phyloP scores from a whole-genome alignment of 2,113 vertebrate genomes.

The Ammodytes marinus region DNA sequence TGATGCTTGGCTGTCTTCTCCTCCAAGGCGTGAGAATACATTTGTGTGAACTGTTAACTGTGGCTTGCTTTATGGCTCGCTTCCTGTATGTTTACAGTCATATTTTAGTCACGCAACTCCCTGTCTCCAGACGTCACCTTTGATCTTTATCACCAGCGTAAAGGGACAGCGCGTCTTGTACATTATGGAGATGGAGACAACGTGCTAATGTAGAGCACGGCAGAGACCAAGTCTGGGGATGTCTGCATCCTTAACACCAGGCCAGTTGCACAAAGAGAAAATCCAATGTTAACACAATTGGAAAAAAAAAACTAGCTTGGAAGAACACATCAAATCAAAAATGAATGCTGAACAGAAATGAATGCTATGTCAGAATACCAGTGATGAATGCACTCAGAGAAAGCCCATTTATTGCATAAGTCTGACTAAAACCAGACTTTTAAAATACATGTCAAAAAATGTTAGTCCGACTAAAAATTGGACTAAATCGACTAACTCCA shows the following conservation, averaged over 20 bases:
- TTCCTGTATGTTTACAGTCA: slow-evolving; percentile 11
- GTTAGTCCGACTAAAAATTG: too few relatives aligned
- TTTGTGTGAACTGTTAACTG: background rate
- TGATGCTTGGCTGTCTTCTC: background rate
- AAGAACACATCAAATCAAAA: too few relatives aligned
- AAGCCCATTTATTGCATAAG: too few relatives aligned
- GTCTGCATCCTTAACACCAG: too few relatives aligned
- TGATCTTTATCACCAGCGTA: slow-evolving; percentile 4
- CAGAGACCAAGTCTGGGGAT: background rate
- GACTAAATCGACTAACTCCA: too few relatives aligned
- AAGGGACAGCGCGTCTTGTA: background rate
- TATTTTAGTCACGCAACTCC: background rate
- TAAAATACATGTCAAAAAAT: too few relatives aligned
- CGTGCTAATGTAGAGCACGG: background rate
- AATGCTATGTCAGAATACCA: background rate
- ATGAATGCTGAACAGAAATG: background rate
- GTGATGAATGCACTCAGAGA: too few relatives aligned
- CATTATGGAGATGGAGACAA: background rate
- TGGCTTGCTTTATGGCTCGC: slow-evolving; percentile 1
- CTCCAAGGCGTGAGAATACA: background rate
- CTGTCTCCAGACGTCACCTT: slow-evolving; percentile 23
- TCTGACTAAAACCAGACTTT: too few relatives aligned
- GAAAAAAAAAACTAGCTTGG: too few relatives aligned
- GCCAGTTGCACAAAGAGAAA: background rate
- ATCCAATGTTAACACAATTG: background rate